Evolutionary conservation across 2,888 invertebrate species (phyloP), one percentile per base, ranked within the genome.

Genomic region (Apantesis nais): DNA sequence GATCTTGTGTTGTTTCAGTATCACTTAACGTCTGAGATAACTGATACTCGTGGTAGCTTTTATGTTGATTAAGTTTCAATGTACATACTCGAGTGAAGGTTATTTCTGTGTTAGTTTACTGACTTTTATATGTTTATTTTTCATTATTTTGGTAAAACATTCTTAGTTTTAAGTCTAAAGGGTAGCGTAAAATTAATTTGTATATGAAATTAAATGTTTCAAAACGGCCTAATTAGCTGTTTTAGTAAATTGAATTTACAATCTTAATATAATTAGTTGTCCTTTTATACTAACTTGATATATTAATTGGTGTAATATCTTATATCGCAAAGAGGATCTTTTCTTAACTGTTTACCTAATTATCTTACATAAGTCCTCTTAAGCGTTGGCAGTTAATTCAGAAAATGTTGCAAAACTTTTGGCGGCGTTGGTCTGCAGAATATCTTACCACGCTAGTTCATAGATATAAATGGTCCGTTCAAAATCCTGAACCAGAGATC

Each of bases 61-160:
- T 16, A 29, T 58, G 58, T 55, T 55, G 37, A 39, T 62, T n/a
- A 37, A 39, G 25, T 62, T 62, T 62, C 25, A 39, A 48, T 63
- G 39, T 44, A 29, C 16, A 29, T 14, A 29, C 19, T 25, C 8
- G 22, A 0, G 19, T 22, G 22, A 3, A 1, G 11, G 55, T 2
- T 0, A 4, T 25, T 25, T n/a, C 3, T 55, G 4, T 55, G 25
- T 29, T 7, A 58, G 25, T 58, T 29, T 29, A 29, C 5, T 29
- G 1, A 29, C 2, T 58, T 25, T 58, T 58, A 12, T 55, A 44
- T 44, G 1, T 55, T 14, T 58, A 2, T 14, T 58, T 7, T 29
- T 29, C 3, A 5, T 55, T 25, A 4, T 16, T 44, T 44, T 16
- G 3, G 44, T 16, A 16, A 16, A 16, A 44, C 16, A 9, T 39